A percentile compares a stretch with the other conserved stretches of the same genome.
Conservation (phyloP, 2,888 invertebrate genomes). For the Chrysolina americana region DNA sequence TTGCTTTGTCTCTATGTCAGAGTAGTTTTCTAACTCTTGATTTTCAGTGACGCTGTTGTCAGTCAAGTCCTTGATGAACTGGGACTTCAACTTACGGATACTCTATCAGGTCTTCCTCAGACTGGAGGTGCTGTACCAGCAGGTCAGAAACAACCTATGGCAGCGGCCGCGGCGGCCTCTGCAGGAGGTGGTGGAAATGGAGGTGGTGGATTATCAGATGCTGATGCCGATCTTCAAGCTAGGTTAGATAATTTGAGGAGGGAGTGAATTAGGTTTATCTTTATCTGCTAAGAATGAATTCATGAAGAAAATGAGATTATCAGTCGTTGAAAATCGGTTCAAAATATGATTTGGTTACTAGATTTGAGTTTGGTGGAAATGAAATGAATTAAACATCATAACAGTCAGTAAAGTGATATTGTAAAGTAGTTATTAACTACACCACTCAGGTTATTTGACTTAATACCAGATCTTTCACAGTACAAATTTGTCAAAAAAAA, state of each 20-base stretch:
- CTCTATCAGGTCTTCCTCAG: conserved; percentile 89
- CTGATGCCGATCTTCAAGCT: conserved; percentile 97
- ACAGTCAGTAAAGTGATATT: no score
- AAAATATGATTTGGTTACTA: no score
- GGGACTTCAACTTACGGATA: conserved; percentile 94
- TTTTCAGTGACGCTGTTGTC: conserved; percentile 90
- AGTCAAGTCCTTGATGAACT: conserved; percentile 97
- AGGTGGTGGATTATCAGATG: conserved; percentile 78
- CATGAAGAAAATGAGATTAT: background rate
- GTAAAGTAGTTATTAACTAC: no score
- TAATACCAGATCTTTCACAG: no score
- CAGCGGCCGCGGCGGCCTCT: conserved; percentile 70
- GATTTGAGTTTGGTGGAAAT: no score
- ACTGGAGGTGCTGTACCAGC: conserved; percentile 75
- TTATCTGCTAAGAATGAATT: background rate
- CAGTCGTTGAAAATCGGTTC: no score
- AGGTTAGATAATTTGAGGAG: conserved; percentile 94
- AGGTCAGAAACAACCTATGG: conserved; percentile 77
- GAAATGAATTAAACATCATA: no score
- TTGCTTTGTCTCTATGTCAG: conserved; percentile 37
- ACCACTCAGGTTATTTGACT: no score
- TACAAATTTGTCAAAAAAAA: no score
- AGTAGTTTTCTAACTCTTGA: background rate
- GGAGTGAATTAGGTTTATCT: conserved; percentile 70
- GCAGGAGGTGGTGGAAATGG: conserved; percentile 65